Evolutionary conservation across 1,140 invertebrate species (phyloP).

Genomic region (Trichonephila inaurata): DNA sequence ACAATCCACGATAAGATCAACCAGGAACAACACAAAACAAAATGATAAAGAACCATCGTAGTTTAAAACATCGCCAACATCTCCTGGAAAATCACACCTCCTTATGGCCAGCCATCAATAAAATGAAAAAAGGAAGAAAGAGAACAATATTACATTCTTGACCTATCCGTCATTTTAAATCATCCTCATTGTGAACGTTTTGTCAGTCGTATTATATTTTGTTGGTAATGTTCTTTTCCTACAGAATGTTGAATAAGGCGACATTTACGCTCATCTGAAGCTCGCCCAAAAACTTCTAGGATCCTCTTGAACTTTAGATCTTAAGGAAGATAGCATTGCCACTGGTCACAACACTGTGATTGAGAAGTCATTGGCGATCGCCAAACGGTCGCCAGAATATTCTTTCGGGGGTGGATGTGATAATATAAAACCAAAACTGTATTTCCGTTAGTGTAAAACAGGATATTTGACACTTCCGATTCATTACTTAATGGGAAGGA

Average conservation of each 20-base stretch:
- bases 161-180: neutral
- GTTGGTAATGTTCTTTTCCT: neutral
- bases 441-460: neutral
- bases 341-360: neutral
- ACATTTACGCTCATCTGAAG: neutral
- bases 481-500: neutral
- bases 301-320: constrained; percentile 63
- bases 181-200: neutral
- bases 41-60: constrained; percentile 71
- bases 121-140: neutral
- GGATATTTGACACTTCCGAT: neutral
- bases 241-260: neutral
- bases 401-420: neutral
- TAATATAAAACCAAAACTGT: neutral
- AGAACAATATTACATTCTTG: neutral
- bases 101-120: neutral
- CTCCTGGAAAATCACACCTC: constrained; percentile 37
- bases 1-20: constrained; percentile 69
- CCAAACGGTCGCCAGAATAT: constrained; percentile 49
- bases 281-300: neutral
- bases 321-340: neutral
- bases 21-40: constrained; percentile 59
- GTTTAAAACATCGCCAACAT: constrained; percentile 54
- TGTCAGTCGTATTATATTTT: neutral
- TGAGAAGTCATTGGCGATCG: constrained; percentile 36